Conservation (phyloP, 2,113 vertebrate genomes). For the Chiloscyllium plagiosum region DNA sequence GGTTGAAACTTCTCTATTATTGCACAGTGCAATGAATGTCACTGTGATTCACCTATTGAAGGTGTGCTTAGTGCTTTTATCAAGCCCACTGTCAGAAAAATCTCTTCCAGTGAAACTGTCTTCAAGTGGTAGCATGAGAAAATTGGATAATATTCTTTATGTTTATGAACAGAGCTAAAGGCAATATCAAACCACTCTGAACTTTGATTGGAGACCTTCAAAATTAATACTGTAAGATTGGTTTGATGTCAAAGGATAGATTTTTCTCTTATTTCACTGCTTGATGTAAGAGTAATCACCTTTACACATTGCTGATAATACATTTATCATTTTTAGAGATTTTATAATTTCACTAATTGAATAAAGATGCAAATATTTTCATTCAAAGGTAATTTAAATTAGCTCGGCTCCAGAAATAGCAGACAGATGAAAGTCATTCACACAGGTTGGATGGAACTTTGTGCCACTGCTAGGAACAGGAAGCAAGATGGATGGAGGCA, state of each 20-base stretch:
- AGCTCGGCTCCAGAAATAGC: background rate
- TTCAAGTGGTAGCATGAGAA: background rate
- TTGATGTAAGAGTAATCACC: background rate
- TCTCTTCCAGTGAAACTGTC: background rate
- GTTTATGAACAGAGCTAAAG: background rate
- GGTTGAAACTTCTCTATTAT: background rate
- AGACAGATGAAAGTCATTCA: background rate
- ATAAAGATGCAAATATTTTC: background rate
- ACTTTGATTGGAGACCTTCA: background rate
- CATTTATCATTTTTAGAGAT: background rate
- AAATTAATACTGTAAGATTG: background rate
- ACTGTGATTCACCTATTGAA: background rate
- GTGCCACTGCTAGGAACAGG: too few relatives aligned
- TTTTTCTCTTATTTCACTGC: background rate
- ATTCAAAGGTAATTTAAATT: background rate
- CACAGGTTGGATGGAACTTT: background rate
- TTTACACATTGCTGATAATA: background rate
- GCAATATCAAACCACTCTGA: background rate
- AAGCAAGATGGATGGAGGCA: too few relatives aligned
- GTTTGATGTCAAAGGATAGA: background rate
- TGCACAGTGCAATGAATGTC: background rate
- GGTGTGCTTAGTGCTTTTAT: background rate
- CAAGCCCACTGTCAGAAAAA: background rate
- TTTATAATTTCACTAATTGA: background rate
- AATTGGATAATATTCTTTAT: background rate